Conservation (phyloP, 2,888 invertebrate species). For the Ferrisia virgata region DNA sequence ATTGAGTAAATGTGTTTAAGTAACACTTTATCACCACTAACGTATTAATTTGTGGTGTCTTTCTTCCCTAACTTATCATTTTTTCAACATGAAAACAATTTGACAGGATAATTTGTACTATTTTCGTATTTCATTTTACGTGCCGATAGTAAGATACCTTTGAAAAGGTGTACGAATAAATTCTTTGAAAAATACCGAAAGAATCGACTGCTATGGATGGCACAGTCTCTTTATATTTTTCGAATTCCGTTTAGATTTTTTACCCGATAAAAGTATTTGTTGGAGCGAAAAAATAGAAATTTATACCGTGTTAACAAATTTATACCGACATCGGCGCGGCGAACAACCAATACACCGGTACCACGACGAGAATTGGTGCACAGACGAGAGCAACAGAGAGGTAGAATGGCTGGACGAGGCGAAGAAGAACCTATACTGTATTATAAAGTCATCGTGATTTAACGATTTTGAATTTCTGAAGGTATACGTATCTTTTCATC, state of each 20-base stretch:
- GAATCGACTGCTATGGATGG: neutral
- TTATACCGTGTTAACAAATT: neutral
- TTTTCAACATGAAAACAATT: too few species aligned
- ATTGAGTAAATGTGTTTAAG: too few species aligned
- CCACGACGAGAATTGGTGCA: neutral
- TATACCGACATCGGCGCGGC: neutral
- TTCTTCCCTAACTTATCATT: too few species aligned
- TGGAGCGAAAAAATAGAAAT: neutral
- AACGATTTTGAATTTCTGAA: neutral
- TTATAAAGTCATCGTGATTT: neutral
- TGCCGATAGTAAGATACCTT: too few species aligned
- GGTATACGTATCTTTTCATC: neutral
- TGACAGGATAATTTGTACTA: too few species aligned
- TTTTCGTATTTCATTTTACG: too few species aligned
- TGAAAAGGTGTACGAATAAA: too few species aligned
- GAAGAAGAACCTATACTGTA: neutral
- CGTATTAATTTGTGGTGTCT: too few species aligned
- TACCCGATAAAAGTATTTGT: neutral
- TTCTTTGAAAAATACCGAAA: neutral
- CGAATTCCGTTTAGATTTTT: neutral
- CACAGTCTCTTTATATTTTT: neutral
- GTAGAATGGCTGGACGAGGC: neutral
- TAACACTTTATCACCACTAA: too few species aligned
- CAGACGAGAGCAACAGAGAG: neutral
- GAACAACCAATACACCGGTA: neutral